Evolutionary conservation across 2,113 vertebrate species (phyloP).

Genomic region (Eretmochelys imbricata): DNA sequence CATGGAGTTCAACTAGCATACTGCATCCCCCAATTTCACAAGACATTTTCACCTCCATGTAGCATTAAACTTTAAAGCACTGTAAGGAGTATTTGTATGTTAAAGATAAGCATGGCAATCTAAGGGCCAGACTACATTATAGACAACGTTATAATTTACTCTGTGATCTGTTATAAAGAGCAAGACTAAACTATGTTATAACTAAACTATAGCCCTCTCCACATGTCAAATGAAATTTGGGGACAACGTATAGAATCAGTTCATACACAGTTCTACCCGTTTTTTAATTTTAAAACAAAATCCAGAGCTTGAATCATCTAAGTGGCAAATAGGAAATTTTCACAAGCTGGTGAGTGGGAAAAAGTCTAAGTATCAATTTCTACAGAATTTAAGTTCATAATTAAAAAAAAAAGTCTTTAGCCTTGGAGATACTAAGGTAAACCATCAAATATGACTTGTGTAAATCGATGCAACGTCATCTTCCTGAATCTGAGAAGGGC

Average conservation of each 20-base stretch:
- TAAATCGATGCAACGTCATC: background rate
- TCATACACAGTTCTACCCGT: background rate
- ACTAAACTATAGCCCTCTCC: background rate
- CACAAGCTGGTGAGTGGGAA: fast-evolving
- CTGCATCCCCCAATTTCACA: background rate
- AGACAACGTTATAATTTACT: background rate
- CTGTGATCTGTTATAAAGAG: background rate
- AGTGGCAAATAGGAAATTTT: background rate
- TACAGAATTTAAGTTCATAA: background rate
- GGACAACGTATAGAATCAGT: background rate
- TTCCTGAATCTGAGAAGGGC: background rate
- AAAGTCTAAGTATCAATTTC: background rate
- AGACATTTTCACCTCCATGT: background rate
- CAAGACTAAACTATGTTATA: background rate
- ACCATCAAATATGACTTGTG: fast-evolving
- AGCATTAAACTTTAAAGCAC: background rate
- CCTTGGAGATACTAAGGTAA: background rate
- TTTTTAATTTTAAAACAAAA: background rate
- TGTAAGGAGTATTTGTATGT: too few species aligned
- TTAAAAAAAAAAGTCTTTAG: background rate
- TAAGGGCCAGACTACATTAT: background rate
- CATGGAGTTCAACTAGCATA: background rate
- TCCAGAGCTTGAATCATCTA: background rate
- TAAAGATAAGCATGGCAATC: background rate
- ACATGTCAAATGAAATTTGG: background rate